Conservation (phyloP, 2,888 invertebrate species). For the Drosophila gaucha region DNA sequence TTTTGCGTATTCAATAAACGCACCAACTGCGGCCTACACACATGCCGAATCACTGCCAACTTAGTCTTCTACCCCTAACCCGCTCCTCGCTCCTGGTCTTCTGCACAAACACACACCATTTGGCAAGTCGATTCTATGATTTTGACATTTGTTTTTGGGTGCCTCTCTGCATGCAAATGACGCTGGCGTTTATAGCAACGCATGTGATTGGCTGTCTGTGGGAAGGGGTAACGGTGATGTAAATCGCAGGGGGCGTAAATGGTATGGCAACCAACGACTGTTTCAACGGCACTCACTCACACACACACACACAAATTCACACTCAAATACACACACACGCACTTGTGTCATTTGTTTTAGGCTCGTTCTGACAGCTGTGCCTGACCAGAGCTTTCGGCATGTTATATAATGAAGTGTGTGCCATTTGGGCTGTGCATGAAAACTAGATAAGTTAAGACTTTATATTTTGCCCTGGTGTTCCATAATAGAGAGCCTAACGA, state of each 20-base stretch:
- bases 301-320: background rate
- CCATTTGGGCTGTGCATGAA: conserved; percentile 22
- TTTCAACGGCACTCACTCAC: background rate
- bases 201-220: conserved; percentile 33
- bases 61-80: background rate
- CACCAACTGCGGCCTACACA: conserved; percentile 45
- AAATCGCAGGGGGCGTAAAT: conserved; percentile 12
- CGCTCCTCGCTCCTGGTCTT: background rate
- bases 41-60: conserved; percentile 21
- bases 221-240: background rate
- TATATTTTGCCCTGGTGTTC: background rate
- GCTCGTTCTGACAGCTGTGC: conserved; percentile 48
- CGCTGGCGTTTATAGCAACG: conserved; percentile 61
- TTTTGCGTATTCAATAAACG: conserved; percentile 78
- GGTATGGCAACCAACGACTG: conserved; percentile 1
- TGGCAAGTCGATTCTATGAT: conserved; percentile 65
- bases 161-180: conserved; percentile 75
- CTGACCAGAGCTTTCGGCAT: conserved; percentile 32
- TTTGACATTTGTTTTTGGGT: conserved; percentile 76
- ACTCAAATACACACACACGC: conserved; percentile 4
- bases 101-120: conserved; percentile 20
- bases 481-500: background rate
- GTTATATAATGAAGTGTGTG: conserved; percentile 57
- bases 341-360: conserved; percentile 41
- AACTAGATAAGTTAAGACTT: conserved; percentile 36